Conservation (phyloP, 2,888 invertebrate genomes). For the Hesperia comma region DNA sequence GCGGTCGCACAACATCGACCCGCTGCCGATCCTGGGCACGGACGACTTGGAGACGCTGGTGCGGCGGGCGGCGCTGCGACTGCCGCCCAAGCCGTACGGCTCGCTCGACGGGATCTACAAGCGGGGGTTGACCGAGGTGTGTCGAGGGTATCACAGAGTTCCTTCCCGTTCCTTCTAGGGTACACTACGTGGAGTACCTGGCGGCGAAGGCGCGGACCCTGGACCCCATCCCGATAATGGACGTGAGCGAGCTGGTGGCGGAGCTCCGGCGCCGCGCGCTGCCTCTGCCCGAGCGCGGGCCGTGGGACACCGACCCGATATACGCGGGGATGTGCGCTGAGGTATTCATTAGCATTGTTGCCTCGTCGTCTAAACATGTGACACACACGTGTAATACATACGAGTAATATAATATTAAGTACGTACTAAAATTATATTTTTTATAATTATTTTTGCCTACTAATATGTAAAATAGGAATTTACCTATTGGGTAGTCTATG, state of each 20-base stretch:
- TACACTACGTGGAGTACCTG: conserved; percentile 98
- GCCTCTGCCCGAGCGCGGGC: conserved; percentile 91
- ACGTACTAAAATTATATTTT: too few relatives aligned
- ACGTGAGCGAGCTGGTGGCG: conserved; percentile 93
- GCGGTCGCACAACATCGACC: conserved; percentile 88
- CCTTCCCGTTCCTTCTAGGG: conserved; percentile 87
- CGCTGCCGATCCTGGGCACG: conserved; percentile 89
- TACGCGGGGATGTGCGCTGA: conserved; percentile 93
- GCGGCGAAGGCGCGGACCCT: conserved; percentile 93
- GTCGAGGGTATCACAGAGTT: conserved; percentile 56
- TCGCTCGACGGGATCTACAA: conserved; percentile 87
- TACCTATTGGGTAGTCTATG: too few relatives aligned
- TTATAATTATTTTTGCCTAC: too few relatives aligned
- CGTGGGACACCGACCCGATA: conserved; percentile 92
- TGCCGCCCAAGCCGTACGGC: conserved; percentile 91
- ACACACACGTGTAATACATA: too few relatives aligned
- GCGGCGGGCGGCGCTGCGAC: conserved; percentile 87
- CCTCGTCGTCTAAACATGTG: too few relatives aligned
- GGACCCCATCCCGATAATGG: conserved; percentile 95
- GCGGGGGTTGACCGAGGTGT: conserved; percentile 86
- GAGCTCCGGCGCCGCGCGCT: conserved; percentile 94
- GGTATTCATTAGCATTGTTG: conserved; percentile 79
- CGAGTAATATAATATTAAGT: too few relatives aligned
- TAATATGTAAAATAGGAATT: too few relatives aligned
- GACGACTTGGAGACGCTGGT: conserved; percentile 93